Base-by-base conservation (phyloP, 2,888 invertebrate genomes). In the Harmothoe impar region DNA sequence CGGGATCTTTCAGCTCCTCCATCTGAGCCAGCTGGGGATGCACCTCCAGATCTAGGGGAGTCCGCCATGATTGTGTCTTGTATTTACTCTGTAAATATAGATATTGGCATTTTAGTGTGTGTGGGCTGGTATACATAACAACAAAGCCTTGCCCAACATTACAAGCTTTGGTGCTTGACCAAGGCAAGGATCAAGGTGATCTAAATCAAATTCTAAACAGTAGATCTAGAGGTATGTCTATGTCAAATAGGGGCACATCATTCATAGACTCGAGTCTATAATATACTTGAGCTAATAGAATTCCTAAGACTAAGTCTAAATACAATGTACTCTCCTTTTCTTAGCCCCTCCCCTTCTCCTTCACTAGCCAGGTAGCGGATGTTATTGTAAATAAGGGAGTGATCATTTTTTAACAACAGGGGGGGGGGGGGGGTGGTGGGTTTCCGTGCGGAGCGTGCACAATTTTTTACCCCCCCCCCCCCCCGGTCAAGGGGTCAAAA, bases 11-110 rank as follows among this genome's bases (percentile, higher is more conserved):
- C 43, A 25, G 33, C 89, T 33, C 54, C 52, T 29, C 29, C 62
- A 35, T 89, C 81, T 78, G 89, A 89, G 23, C 51, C 78, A 23
- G 31, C 89, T n/a, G 89, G 89, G 25, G 89, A 89, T 29, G n/a
- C 89, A 77, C 20, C 52, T 10, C 78, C 78, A 20, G 89, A 89
- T 31, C 89, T 35, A 15, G 89, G 89, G 1, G 89, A 78, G 54
- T 89, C 89, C 25, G 52, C 78, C 89, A 89, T 89, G 5, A 62
- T 62, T 62, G 12, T 33, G n/a, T 29, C 12, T 68, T 78, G 5
- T 78, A 29, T 35, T 7, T 3, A 29, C 78, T 33, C 20, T 78
- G 78, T 35, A 78, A 78, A 10, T 20, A 78, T n/a, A 35, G 31
- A 29, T 1, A 78, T n/a, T n/a, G 23, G 72, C 23, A 25, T 72